These are phyloP conservation scores for Nycteola revayana DNA, from an alignment of 2,888 invertebrate genomes.

Conservation along the genomic window DNA sequence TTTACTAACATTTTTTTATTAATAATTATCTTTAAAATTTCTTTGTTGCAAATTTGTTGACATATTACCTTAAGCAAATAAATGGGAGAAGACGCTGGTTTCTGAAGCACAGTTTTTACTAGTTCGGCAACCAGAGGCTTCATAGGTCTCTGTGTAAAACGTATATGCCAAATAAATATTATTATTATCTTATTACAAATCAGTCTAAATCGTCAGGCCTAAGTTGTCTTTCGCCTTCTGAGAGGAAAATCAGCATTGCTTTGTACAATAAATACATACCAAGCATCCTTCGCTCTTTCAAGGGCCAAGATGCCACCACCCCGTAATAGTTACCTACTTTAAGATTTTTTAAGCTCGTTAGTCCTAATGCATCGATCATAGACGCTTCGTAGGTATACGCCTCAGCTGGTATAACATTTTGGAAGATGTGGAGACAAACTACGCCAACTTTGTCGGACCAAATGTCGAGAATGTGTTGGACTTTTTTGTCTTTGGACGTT, in stretches of 20 bases:
- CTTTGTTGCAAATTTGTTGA: too few relatives aligned
- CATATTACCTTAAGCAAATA: too few relatives aligned
- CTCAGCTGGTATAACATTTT: slow-evolving; percentile 94
- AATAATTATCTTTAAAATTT: too few relatives aligned
- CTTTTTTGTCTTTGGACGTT: slow-evolving; percentile 81
- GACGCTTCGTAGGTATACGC: slow-evolving; percentile 97
- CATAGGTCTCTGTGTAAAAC: too few relatives aligned
- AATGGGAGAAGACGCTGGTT: too few relatives aligned
- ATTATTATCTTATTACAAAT: slow-evolving; percentile 20
- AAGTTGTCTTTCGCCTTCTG: slow-evolving; percentile 94
- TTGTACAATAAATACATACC: slow-evolving; percentile 91
- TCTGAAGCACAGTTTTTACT: too few relatives aligned
- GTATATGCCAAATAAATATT: too few relatives aligned
- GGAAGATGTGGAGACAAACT: slow-evolving; percentile 94
- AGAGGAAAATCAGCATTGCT: slow-evolving; percentile 91
- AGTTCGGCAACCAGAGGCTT: too few relatives aligned
- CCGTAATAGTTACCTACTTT: slow-evolving; percentile 93
- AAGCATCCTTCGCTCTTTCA: slow-evolving; percentile 85
- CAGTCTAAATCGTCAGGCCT: slow-evolving; percentile 87
- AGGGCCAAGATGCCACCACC: slow-evolving; percentile 86
- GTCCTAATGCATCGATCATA: slow-evolving; percentile 94
- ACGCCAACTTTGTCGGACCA: slow-evolving; percentile 93
- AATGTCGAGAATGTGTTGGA: slow-evolving; percentile 91
- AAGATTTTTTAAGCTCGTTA: slow-evolving; percentile 88
- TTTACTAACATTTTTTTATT: too few relatives aligned